Percentiles rank a stretch among this genome's conserved stretches.
phyloP scores from a whole-genome alignment of 2,113 vertebrate genomes.

The Heterotilapia buettikoferi region DNA sequence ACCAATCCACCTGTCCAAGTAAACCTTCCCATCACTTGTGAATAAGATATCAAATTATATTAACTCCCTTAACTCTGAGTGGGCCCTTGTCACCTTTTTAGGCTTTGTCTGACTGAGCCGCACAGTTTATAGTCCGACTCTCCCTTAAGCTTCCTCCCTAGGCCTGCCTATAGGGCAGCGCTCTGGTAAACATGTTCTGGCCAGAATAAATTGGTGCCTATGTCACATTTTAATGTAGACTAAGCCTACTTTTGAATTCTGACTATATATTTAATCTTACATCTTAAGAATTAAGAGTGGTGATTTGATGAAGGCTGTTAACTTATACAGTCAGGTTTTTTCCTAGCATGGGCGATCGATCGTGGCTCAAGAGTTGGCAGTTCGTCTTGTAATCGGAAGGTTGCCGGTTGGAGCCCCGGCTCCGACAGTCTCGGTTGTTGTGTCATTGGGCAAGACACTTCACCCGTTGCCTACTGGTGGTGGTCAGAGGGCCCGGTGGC shows the following conservation, averaged over 20 bases:
- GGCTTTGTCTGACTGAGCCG: neutral
- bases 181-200: neutral
- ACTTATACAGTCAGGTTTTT: neutral
- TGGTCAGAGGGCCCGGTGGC: neutral
- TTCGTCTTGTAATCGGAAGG: too few species aligned
- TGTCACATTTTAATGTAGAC: neutral
- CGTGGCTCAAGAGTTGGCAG: too few species aligned
- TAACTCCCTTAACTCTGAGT: neutral
- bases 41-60: neutral
- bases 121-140: neutral
- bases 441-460: neutral
- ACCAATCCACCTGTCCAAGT: neutral
- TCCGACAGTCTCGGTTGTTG: accelerated
- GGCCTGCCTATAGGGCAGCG: neutral
- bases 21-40: neutral
- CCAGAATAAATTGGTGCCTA: neutral
- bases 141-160: neutral
- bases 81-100: neutral
- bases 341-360: neutral
- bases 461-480: neutral
- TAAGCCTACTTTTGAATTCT: neutral
- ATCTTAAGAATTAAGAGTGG: neutral
- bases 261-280: neutral
- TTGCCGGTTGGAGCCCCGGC: too few species aligned
- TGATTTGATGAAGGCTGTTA: neutral